Base-by-base conservation (phyloP, 1,140 invertebrate species). In the Halesus radiatus region DNA sequence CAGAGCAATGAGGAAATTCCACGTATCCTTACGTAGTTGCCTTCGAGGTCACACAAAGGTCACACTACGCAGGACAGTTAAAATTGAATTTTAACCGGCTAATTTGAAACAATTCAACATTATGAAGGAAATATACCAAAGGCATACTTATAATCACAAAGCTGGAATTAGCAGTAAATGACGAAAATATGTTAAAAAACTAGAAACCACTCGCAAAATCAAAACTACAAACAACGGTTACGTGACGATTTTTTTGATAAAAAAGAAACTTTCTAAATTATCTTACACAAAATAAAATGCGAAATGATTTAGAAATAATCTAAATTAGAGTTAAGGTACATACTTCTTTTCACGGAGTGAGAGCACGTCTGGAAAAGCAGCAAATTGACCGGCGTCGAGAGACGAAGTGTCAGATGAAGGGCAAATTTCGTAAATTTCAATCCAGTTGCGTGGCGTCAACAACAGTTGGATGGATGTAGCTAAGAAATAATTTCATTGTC, bases 351-450 rank as follows among this genome's bases (percentile, higher is more conserved):
- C 7, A 58, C 18, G 37, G 8, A 22, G 56, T 16, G 54, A 45
- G 75, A 76, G 58, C 75, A 76, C 75, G 32, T 22, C 20, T n/a
- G 15, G 20, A 26, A 0, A 52, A 37, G 32, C 58, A 16, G 75
- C 75, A 76, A 76, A 58, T 20, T 58, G 72, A 75, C 72, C 72
- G 72, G 72, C 53, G 72, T 60, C 64, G 53, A 79, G 37, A 50
- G 70, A 79, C 56, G 58, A 75, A 79, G 78, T 79, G 78, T 79
- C 78, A 79, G 54, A 20, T 79, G 78, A 79, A 79, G 78, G 78
- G 78, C 78, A 64, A 79, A 79, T 74, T 74, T 37, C 54, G 54
- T 22, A 56, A 56, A 60, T 60, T 60, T 22, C 58, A 60, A 45
- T 45, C 37, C 37, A 45, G 10, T 45, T 45, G 20, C 20, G 20